Percentiles rank a stretch among this genome's conserved stretches.
Evolutionary conservation across 2,888 invertebrate genomes (phyloP).

Genomic region (Hydrotaea diabolus): DNA sequence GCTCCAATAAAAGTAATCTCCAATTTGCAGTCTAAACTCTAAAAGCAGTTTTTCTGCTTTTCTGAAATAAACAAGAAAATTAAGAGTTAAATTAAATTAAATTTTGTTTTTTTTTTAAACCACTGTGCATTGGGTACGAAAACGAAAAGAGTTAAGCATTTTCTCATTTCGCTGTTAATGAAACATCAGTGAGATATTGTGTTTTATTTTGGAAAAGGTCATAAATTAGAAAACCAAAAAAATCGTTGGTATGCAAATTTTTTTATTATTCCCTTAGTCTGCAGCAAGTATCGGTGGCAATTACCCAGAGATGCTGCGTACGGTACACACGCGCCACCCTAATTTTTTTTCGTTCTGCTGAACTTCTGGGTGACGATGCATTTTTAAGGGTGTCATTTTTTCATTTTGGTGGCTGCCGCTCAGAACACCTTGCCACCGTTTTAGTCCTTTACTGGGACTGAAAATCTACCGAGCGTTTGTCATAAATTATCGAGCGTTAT

Average conservation of each 20-base stretch:
- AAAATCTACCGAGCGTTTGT: slow-evolving; percentile 16
- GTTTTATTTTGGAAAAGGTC: slow-evolving; percentile 47
- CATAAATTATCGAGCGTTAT: slow-evolving; percentile 12
- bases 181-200: slow-evolving; percentile 55
- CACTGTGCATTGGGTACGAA: background rate
- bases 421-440: background rate
- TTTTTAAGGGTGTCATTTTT: slow-evolving; percentile 62
- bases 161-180: slow-evolving; percentile 50
- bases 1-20: too few species aligned
- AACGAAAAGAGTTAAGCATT: slow-evolving; percentile 58
- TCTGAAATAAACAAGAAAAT: too few species aligned
- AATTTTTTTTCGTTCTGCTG: slow-evolving; percentile 49
- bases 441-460: too few species aligned
- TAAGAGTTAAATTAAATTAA: too few species aligned
- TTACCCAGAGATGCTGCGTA: slow-evolving; percentile 55
- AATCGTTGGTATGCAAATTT: slow-evolving; percentile 70
- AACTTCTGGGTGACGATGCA: slow-evolving; percentile 54
- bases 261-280: slow-evolving; percentile 18
- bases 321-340: slow-evolving; percentile 66
- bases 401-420: background rate
- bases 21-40: too few species aligned
- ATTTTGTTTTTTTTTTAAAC: too few species aligned
- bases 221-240: slow-evolving; percentile 55
- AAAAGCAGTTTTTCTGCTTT: too few species aligned
- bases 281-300: slow-evolving; percentile 63